Evolutionary conservation across 2,113 vertebrate species (phyloP), one percentile per base, ranked within the genome.

Genomic region (Cyprinus carpio): DNA sequence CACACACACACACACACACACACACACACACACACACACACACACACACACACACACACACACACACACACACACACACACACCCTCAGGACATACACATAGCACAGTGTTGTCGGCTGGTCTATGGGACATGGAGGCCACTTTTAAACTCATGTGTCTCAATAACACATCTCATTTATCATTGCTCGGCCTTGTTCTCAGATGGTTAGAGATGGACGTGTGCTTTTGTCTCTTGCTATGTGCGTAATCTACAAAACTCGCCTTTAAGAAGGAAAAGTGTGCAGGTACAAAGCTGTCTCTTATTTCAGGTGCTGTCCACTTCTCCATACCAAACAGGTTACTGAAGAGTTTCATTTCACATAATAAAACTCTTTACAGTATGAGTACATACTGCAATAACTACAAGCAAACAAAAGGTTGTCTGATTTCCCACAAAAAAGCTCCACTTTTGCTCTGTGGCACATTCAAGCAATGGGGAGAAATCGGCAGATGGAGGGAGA

Each of bases 81-180:
- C 4, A 4, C 29, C 87, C 88, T 85, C 0, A 29, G 76, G 90
- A 77, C 58, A 82, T 83, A 90, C 90, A 89, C 78, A 18, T 29
- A 84, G 81, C 75, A 88, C 67, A 6, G 86, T 89, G 79, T 86
- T 87, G 65, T 88, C 85, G 65, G 5, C 82, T 85, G 64, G 79
- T 81, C 81, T 82, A 84, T 62, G 72, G 81, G 81, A 88, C 84
- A 86, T 86, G 84, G 87, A 88, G 84, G 82, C 87, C 60, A 15
- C 82, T 89, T 92, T 93, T 90, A 91, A 89, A 84, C 81, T 79
- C 91, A 93, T 94, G 90, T 54, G 25, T 83, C 87, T 31, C 80
- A 83, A 87, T 89, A 18, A 88, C 83, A 64, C 9, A 58, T 31
- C 37, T 56, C 25, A 88, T 90, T 84, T 65, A 83, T 93, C 91